Evolutionary conservation across 2,888 invertebrate species (phyloP), one percentile per base, ranked within the genome.

Genomic region (Biston betularia): DNA sequence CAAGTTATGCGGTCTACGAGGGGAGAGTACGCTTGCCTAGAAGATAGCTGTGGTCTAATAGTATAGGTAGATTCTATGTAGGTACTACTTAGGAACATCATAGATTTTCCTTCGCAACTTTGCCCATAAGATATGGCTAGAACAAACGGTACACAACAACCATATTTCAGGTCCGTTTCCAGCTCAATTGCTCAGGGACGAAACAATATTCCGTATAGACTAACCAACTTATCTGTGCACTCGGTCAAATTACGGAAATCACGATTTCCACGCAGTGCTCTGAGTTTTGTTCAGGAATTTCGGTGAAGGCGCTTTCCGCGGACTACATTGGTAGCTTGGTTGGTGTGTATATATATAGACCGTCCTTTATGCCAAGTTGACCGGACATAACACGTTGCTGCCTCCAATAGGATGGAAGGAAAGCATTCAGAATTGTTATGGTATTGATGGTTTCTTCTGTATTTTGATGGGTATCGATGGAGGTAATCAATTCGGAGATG

Each of bases 81-180:
- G n/a, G 14, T 45, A 14, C 14, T 45, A 14, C 14, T 53, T 24
- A 46, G 14, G 10, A 0, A 40, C 8, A 9, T 40, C 24, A 58
- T 49, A 58, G 57, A 58, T 48, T 58, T 57, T 14, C 45, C 45
- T 45, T 34, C 38, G 15, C 56, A 62, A 53, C 62, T 44, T 38
- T 14, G 7, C 12, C 53, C 53, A 38, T 66, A 66, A 66, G 61
- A 65, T 55, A 63, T 40, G 55, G 46, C 40, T 44, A 44, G 66
- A 60, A 49, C 44, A 53, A 63, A 55, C 50, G 59, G 59, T 44
- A 42, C 50, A 63, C 67, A 63, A 63, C 55, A 53, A 14, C 70
- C 71, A 70, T 74, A 71, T 61, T 72, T 73, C 76, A 76, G 72
- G 66, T 79, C 72, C 75, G 75, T 76, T 81, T 82, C 79, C 79